Evolutionary conservation across 2,888 invertebrate genomes (phyloP).

Genomic region (Dryocosmus kuriphilus): DNA sequence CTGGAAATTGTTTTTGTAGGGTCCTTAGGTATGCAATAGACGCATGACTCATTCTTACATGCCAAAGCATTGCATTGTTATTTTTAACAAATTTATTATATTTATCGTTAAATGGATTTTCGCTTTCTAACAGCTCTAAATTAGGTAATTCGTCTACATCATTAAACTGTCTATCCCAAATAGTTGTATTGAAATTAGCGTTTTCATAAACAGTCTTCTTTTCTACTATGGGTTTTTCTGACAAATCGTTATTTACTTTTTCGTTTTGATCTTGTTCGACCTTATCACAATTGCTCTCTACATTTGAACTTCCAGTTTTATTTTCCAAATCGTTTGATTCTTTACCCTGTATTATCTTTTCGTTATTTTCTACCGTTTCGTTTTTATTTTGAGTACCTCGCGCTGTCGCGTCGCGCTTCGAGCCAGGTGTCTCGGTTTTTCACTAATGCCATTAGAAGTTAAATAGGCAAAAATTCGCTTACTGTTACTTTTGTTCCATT

Average conservation of each 20-base stretch:
- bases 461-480: neutral
- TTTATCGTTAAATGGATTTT: constrained; percentile 23
- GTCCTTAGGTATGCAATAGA: constrained; percentile 47
- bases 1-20: constrained; percentile 43
- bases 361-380: neutral
- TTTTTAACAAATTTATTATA: constrained; percentile 17
- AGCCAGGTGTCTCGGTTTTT: neutral
- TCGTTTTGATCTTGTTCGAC: neutral
- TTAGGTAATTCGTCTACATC: neutral
- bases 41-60: constrained; percentile 58
- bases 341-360: neutral
- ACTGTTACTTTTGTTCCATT: neutral
- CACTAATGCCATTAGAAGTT: neutral
- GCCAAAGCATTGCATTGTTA: constrained; percentile 59
- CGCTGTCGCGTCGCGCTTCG: constrained; percentile 41
- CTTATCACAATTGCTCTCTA: neutral
- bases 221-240: neutral
- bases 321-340: neutral
- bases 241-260: neutral
- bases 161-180: constrained; percentile 11
- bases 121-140: constrained; percentile 30
- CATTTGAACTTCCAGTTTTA: neutral
- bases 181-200: neutral
- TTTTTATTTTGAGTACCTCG: neutral
- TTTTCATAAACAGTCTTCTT: neutral